phyloP scores from a whole-genome alignment of 2,113 vertebrate species.

The Pangasianodon hypophthalmus region DNA sequence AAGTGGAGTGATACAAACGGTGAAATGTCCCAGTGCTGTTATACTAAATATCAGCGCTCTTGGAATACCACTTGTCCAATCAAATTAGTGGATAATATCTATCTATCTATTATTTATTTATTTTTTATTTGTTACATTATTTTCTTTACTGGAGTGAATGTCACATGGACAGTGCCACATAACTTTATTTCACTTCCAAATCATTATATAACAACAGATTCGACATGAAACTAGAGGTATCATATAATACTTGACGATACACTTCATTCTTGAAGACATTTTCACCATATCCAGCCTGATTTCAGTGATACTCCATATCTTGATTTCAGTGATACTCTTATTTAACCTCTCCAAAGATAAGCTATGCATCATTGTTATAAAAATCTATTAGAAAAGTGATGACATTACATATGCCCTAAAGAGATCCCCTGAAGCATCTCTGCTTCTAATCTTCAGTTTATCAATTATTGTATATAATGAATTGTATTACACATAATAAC shows the following conservation, averaged over 20 bases:
- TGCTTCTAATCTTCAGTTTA: not conserved
- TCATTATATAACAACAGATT: not conserved
- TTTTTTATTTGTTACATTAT: too few relatives aligned
- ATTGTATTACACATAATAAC: not conserved
- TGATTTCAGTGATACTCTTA: not conserved
- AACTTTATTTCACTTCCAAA: not conserved
- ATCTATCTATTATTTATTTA: not conserved
- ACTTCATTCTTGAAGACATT: not conserved
- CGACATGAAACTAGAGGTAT: not conserved
- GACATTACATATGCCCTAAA: not conserved
- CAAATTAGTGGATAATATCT: not conserved
- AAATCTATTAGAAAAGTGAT: not conserved
- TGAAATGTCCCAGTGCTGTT: not conserved
- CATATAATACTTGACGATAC: not conserved
- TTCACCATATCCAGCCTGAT: not conserved
- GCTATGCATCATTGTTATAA: not conserved
- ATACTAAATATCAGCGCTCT: not conserved
- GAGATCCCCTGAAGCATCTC: not conserved
- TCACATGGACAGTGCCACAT: not conserved
- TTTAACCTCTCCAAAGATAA: not conserved
- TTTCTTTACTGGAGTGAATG: not conserved
- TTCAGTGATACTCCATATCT: not conserved
- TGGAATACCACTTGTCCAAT: not conserved
- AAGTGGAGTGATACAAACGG: not conserved
- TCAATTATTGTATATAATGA: not conserved